Base-by-base conservation (phyloP, 2,113 vertebrate genomes). In the Struthidea cinerea region DNA sequence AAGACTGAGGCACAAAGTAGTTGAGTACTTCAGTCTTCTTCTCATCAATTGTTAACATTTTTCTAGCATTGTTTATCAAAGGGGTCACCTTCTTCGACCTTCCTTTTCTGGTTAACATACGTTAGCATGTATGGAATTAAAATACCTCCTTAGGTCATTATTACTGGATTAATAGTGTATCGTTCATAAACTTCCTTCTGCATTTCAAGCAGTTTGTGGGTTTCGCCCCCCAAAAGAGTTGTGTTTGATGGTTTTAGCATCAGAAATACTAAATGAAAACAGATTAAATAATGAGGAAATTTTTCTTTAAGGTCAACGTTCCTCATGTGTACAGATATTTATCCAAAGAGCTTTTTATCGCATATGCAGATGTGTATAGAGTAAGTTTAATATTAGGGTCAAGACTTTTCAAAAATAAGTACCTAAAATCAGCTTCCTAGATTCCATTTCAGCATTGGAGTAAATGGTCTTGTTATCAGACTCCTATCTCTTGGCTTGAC, bases 51-150 rank as follows among this genome's bases (percentile, higher is more conserved):
- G 11, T 26, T 26, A n/a, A 44, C 9, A 16, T 39, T 82, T 41
- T 68, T 41, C 13, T 20, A 47, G 21, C 5, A 21, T 6, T 32
- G 28, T 46, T 68, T 41, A 46, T 41, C 46, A 68, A 16, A 46
- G 13, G 24, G 6, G 1, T 30, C 0, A 1, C 8, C 13, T 75
- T 53, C 47, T 47, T 60, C 35, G 39, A 32, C 7, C 11, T 41
- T 60, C 16, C 5, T 60, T 75, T 68, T 16, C 7, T 68, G 20
- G 11, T 60, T 26, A 41, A n/a, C 3, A 10, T 13, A 13, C 1
- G 3, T 61, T 67, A 80, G 55, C 16, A 77, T 1, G 0, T 21
- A 49, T 6, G 6, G 35, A 91, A 84, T 21, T 35, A 70, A 53
- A 90, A 46, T 41, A 57, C 4, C 3, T 46, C 32, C n/a, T 49